Conservation (phyloP, 2,888 invertebrate genomes). For the Brachynemurus nebulosus region DNA sequence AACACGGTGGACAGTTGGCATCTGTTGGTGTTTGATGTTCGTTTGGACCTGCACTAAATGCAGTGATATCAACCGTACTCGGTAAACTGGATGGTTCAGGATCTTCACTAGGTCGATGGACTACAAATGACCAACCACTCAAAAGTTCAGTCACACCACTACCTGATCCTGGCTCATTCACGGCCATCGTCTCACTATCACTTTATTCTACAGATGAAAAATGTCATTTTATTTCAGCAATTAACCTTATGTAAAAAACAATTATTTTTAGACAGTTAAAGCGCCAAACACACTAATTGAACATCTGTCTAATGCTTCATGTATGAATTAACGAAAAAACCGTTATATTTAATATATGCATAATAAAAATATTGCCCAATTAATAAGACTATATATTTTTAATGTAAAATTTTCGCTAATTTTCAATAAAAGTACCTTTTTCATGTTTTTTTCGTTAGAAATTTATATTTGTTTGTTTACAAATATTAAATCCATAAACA, state of each 20-base stretch:
- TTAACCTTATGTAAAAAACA: no score
- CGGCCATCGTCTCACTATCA: conserved; percentile 25
- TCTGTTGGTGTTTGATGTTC: conserved; percentile 23
- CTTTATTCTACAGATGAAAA: conserved; percentile 1
- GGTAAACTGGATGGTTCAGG: conserved; percentile 47
- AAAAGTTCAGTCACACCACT: conserved; percentile 30
- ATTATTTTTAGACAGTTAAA: no score
- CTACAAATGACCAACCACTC: conserved; percentile 40
- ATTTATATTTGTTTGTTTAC: conserved; percentile 4
- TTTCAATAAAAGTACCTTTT: no score
- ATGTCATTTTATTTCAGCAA: no score
- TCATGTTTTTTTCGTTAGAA: background rate
- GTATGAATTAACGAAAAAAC: conserved; percentile 1
- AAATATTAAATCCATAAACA: conserved; percentile 2
- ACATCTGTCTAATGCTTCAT: background rate
- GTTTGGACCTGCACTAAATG: conserved; percentile 38
- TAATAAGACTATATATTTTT: no score
- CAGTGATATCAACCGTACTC: conserved; percentile 52
- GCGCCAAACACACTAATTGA: conserved; percentile 1
- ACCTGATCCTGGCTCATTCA: conserved; percentile 26
- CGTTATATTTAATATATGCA: conserved; percentile 1
- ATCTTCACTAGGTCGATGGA: conserved; percentile 43
- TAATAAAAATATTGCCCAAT: no score
- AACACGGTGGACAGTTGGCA: conserved; percentile 24
- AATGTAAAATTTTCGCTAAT: no score